Conservation (phyloP, 2,888 invertebrate species). For the Drosophila atripex region DNA sequence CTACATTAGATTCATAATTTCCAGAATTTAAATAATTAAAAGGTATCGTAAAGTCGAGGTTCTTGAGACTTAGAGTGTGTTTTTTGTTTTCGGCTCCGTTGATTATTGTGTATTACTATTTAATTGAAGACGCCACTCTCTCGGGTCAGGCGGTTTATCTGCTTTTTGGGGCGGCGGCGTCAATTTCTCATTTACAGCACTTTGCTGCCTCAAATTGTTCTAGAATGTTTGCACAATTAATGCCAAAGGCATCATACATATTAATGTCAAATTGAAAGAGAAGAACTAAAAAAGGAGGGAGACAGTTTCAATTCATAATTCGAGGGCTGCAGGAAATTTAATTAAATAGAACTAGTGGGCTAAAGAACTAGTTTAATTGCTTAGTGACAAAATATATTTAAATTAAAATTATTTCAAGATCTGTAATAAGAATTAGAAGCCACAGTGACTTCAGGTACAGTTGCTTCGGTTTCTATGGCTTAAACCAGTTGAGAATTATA, state of each 20-base stretch:
- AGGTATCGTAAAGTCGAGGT: conserved; percentile 7
- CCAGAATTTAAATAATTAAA: background rate
- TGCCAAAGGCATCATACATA: conserved; percentile 22
- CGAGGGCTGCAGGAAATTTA: conserved; percentile 1
- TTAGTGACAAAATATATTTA: no score
- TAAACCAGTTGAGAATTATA: no score
- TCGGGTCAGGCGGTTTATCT: conserved; percentile 69
- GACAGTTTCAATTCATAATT: background rate
- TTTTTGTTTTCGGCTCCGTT: conserved; percentile 39
- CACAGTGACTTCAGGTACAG: no score
- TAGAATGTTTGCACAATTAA: conserved; percentile 56
- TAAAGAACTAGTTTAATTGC: background rate
- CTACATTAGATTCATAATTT: no score
- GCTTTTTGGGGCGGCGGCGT: conserved; percentile 31
- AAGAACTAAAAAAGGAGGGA: background rate
- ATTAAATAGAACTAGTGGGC: background rate
- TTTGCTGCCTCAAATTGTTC: conserved; percentile 43
- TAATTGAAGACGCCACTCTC: conserved; percentile 61
- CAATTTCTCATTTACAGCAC: conserved; percentile 22
- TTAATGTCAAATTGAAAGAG: conserved; percentile 2
- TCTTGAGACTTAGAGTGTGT: background rate
- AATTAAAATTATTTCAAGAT: no score
- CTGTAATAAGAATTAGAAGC: no score
- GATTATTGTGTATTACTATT: conserved; percentile 73
- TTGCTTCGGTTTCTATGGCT: no score